Base-by-base conservation (phyloP, 2,797 vertebrate genomes). In the Thalassophryne amazonica region DNA sequence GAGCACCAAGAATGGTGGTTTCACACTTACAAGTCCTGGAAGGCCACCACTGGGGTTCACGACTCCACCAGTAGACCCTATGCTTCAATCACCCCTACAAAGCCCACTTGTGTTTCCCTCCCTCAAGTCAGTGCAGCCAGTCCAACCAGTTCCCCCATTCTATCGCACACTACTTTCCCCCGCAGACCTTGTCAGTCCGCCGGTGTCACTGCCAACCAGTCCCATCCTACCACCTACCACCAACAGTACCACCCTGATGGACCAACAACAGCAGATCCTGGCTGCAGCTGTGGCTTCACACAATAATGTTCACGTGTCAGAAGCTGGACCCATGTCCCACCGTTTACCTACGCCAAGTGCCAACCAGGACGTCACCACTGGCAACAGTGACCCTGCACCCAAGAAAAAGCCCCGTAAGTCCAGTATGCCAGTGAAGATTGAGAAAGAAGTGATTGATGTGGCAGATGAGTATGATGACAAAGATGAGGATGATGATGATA, bases 401-500 rank as follows among this genome's bases (percentile, higher is more conserved):
- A 99, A 99, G 86, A 99, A 99, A 86, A 99, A 99, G 63, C 97
- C 97, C 57, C 92, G 97, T 40, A 99, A 99, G 78, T 99, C 97
- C 0, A 99, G 97, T 82, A 99, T 99, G 97, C 97, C 97, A 30
- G 97, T 99, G 22, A 99, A 99, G 87, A 99, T 99, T 34, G 97
- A 99, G 79, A 99, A 99, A 75, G 97, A 99, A 77, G 90, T 98
- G n/a, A 96, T 98, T 0, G 95, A 98, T 43, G 97, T 97, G 6
- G 94, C 94, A 0, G 96, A 98, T 54, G 97, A 97, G 42, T 99
- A 94, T 37, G 95, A 98, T 4, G 96, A 98, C 75, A 95, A 95
- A 0, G 97, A 99, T n/a, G 95, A 98, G 2, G 93, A 93, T 13
- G 94, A 98, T 0, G 90, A 93, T 10, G 89, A 87, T 45, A 70